Evolutionary conservation across 2,888 invertebrate genomes (phyloP), one percentile per base, ranked within the genome.

Genomic region (Euzophera pinguis): DNA sequence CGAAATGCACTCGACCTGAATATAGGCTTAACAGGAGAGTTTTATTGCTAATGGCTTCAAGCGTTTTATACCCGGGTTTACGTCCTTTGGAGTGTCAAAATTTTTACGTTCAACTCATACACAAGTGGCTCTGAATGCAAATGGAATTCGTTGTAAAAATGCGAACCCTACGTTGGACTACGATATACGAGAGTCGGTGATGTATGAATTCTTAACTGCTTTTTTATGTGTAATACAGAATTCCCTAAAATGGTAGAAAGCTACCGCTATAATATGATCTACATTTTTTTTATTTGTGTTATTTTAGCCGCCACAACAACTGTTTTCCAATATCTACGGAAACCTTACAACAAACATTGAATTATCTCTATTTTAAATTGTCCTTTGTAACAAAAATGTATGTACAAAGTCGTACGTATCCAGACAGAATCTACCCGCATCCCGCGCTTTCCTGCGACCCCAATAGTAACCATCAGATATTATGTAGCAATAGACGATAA

Each of bases 1-100:
- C 5, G 22, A 43, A 43, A 43, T 8, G 29, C 3, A 2, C 29
- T 12, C 12, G 13, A 43, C 29, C 43, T 38, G 13, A 9, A 45
- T 9, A 32, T 6, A 14, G 10, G 8, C 22, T 22, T 22, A 3
- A 43, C 1, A 12, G 12, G 27, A 12, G 27, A 42, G 43, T 45
- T 45, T 45, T 45, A 45, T 45, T 32, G 45, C 45, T 34, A 45
- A 45, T 34, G 32, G 45, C 29, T 45, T n/a, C 10, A 12, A 14
- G 10, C 32, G 13, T 13, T 41, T 45, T 32, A 14, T 13, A n/a
- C 14, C 7, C 13, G 10, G 43, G 32, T 45, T 45, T 16, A 45
- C 9, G 34, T 45, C 32, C 45, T 45, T 34, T 45, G 32, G 32
- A 45, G 14, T 45, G 45, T 32, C 45, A 45, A 45, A 41, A 32